Evolutionary conservation across 2,113 vertebrate genomes (phyloP), one percentile per base, ranked within the genome.

Genomic region (Ceratotherium simum): DNA sequence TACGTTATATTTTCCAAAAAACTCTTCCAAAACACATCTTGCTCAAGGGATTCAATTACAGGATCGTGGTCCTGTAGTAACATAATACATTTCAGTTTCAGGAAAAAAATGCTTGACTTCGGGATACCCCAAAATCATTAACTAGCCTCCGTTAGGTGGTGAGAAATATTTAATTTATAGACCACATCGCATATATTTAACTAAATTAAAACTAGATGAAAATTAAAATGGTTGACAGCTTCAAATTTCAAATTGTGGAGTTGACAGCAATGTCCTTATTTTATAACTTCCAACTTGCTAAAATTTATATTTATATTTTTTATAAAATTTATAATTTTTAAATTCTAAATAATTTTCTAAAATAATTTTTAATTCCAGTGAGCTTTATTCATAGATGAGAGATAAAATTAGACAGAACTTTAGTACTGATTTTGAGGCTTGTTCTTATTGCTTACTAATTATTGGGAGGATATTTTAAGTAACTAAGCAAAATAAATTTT

Each of bases 101-200:
- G 97, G 12, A 82, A 46, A 84, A 97, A 96, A 96, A 92, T 9
- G 51, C 20, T 46, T 81, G 54, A 88, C 29, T 96, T 85, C 8
- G 69, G 33, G 18, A 80, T 79, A 73, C 3, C 72, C 23, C 6
- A 51, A 96, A 75, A 64, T 85, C 62, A 87, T 72, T 89, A 65
- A 75, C 33, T 65, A 82, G 58, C 70, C 25, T 94, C 39, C 62
- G 76, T 3, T 75, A 76, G 18, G 23, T 23, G 12, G 8, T 64
- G 14, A 5, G 5, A 91, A 97, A 92, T 62, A 90, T 18, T 36
- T 86, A 69, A 69, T 10, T 76, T 92, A 62, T 2, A 95, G 39
- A 27, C 13, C 48, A 72, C 3, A 67, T 0, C 95, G 29, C 6
- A 67, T 42, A 36, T 85, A 87, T 75, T 90, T 84, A 62, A 92